These are phyloP conservation scores for Eupeodes corollae DNA, from an alignment of 1,140 invertebrate species.

Conservation along the genomic window DNA sequence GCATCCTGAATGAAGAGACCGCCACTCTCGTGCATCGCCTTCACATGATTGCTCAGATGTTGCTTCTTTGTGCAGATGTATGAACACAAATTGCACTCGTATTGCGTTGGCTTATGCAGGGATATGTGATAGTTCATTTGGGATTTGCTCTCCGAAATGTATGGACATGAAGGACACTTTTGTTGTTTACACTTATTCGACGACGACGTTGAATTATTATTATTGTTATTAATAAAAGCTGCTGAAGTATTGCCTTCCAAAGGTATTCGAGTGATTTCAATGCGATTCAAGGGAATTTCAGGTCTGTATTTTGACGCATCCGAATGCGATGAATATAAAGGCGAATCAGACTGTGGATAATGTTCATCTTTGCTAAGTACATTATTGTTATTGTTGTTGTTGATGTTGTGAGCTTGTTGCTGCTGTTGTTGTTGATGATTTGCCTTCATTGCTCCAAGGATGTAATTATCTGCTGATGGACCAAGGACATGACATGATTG, in stretches of 20 bases:
- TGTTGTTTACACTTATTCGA: slow-evolving; percentile 40
- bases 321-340: slow-evolving; percentile 3
- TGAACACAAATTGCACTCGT: slow-evolving; percentile 67
- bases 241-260: slow-evolving; percentile 4
- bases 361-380: background rate
- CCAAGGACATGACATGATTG: background rate
- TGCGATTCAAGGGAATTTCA: slow-evolving; percentile 21
- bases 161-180: slow-evolving; percentile 62
- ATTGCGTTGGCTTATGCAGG: slow-evolving; percentile 63
- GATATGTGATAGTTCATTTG: slow-evolving; percentile 77
- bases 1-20: background rate
- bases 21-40: slow-evolving; percentile 33
- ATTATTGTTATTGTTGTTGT: background rate
- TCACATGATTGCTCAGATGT: slow-evolving; percentile 62
- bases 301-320: slow-evolving; percentile 4
- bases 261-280: slow-evolving; percentile 29
- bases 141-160: slow-evolving; percentile 70
- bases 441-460: slow-evolving; percentile 11
- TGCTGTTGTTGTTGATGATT: slow-evolving; percentile 1
- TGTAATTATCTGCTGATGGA: slow-evolving; percentile 7
- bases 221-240: slow-evolving; percentile 7
- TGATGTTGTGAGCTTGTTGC: slow-evolving; percentile 10
- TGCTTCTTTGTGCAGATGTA: slow-evolving; percentile 73
- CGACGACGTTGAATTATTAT: slow-evolving; percentile 14
- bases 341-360: background rate